Percentiles rank a stretch among this genome's conserved stretches.
phyloP scores from a whole-genome alignment of 2,113 vertebrate species.

The Xerus inauris region DNA sequence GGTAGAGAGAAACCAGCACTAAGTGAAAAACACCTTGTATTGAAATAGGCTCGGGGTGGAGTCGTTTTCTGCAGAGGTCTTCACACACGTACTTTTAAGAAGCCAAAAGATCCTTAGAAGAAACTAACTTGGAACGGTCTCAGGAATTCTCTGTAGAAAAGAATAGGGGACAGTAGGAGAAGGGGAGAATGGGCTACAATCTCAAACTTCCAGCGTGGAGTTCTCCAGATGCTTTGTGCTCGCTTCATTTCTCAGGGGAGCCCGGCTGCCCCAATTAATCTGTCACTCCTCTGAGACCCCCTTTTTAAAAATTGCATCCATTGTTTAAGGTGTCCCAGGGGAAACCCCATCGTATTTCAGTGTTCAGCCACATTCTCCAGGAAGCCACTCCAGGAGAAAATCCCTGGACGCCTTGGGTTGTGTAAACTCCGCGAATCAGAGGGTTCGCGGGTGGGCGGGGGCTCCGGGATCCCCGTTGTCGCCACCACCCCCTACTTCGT shows the following conservation, averaged over 20 bases:
- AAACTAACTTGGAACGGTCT: not conserved
- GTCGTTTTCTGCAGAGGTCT: too few relatives aligned
- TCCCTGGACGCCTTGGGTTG: not conserved
- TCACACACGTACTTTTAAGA: not conserved
- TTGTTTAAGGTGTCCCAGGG: not conserved
- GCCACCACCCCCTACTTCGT: not conserved
- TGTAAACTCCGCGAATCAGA: not conserved
- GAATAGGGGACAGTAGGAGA: not conserved
- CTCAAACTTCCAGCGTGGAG: not conserved
- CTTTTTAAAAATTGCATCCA: not conserved
- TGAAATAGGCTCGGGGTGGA: too few relatives aligned
- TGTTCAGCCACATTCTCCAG: not conserved
- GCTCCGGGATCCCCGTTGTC: not conserved
- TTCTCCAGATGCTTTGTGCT: not conserved
- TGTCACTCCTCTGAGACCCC: not conserved
- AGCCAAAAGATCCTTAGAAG: not conserved
- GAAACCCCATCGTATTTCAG: fast-evolving
- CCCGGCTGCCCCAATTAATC: not conserved
- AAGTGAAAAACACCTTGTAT: not conserved
- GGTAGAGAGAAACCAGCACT: not conserved
- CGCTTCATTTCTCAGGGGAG: not conserved
- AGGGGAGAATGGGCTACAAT: not conserved
- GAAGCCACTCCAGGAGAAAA: not conserved
- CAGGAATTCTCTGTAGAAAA: not conserved
- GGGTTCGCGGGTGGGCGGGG: not conserved